These are phyloP conservation scores for Apis cerana DNA, from an alignment of 1,140 invertebrate species.

Conservation along the genomic window DNA sequence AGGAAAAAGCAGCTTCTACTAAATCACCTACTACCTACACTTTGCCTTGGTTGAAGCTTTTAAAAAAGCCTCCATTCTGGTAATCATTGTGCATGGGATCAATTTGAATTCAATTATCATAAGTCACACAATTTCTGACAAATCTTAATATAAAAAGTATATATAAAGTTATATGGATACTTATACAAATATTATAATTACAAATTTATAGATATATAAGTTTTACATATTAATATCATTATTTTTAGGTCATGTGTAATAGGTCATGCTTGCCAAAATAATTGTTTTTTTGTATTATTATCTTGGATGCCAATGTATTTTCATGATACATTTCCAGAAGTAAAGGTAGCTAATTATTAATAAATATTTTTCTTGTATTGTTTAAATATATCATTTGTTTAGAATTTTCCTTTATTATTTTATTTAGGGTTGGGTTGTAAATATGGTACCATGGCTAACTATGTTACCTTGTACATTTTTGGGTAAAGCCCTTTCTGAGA, in stretches of 20 bases:
- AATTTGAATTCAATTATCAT: constrained; percentile 24
- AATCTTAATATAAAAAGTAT: constrained; percentile 14
- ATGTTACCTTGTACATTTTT: constrained; percentile 85
- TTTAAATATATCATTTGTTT: not conserved
- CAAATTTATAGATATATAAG: not conserved
- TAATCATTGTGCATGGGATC: constrained; percentile 64
- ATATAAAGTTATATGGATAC: constrained; percentile 31
- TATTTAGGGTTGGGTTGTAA: constrained; percentile 84
- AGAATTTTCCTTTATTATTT: not conserved
- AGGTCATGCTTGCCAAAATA: constrained; percentile 89
- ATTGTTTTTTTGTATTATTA: constrained; percentile 88
- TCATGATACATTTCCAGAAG: constrained; percentile 87
- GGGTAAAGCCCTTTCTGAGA: constrained; percentile 85
- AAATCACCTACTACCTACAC: constrained; percentile 67
- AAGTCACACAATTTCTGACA: constrained; percentile 17
- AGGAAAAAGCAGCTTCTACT: constrained; percentile 64
- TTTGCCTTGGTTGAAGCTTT: constrained; percentile 83
- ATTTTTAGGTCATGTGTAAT: constrained; percentile 85
- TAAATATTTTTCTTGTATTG: constrained; percentile 2
- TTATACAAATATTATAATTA: constrained; percentile 10
- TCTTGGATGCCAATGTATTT: constrained; percentile 91
- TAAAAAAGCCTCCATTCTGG: constrained; percentile 84
- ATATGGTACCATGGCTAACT: constrained; percentile 88
- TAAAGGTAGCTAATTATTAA: constrained; percentile 77
- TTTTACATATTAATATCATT: constrained; percentile 31